A percentile compares a stretch with the other conserved stretches of the same genome.
These are phyloP conservation scores for Lepidurus couesii DNA, from an alignment of 1,140 invertebrate species.

Conservation along the genomic window DNA sequence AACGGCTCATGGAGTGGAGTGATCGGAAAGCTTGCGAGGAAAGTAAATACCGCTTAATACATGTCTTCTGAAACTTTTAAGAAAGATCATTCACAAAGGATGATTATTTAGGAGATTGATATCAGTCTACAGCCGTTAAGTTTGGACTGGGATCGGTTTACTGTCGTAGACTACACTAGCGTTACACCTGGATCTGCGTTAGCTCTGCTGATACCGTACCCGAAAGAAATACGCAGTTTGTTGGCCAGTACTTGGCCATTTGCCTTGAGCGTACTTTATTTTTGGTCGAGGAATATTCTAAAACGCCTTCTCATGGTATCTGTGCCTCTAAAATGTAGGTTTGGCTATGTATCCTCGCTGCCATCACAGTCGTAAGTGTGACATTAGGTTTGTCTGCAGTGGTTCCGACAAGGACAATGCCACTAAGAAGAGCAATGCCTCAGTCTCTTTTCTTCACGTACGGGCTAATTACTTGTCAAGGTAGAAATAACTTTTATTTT, in stretches of 20 bases:
- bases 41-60: background rate
- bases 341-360: background rate
- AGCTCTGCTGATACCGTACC: background rate
- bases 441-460: background rate
- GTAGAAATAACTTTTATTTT: background rate
- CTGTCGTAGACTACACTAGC: background rate
- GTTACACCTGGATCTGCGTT: background rate
- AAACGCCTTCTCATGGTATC: background rate
- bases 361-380: background rate
- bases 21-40: background rate
- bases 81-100: background rate
- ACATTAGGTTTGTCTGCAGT: background rate
- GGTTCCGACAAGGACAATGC: background rate
- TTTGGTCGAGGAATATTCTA: background rate
- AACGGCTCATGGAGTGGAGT: background rate
- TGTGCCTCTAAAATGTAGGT: background rate
- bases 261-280: background rate
- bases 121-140: background rate
- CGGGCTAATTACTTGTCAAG: background rate
- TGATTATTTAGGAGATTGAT: background rate
- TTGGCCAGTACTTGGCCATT: conserved; percentile 12
- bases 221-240: conserved; percentile 4
- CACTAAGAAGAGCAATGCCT: background rate
- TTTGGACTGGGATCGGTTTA: background rate
- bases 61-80: background rate